Percentiles rank a stretch among this genome's conserved stretches.
Conservation (phyloP, 2,888 invertebrate genomes). For the Synergus gifuensis region DNA sequence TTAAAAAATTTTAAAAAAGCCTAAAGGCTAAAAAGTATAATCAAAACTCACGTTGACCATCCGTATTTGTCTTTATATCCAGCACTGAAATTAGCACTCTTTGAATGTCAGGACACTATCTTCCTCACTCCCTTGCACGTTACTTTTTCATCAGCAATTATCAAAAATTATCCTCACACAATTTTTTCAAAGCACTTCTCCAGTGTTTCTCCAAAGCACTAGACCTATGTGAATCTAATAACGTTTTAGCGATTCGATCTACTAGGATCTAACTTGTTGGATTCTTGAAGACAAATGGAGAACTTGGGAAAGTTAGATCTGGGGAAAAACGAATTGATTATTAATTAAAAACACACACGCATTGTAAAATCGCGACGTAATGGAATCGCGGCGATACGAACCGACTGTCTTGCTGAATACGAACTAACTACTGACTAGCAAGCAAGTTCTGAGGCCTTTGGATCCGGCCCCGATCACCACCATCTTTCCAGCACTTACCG, state of each 20-base stretch:
- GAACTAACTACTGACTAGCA: conserved; percentile 29
- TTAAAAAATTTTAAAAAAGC: neutral
- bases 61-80: conserved; percentile 22
- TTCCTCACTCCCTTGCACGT: neutral
- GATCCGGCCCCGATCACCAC: conserved; percentile 21
- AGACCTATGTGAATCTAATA: neutral
- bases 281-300: neutral
- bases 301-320: neutral
- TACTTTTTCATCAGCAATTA: neutral
- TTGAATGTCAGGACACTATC: neutral
- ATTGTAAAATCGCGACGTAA: neutral
- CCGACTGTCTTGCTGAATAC: conserved; percentile 24
- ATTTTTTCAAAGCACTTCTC: conserved; percentile 1
- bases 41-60: conserved; percentile 32
- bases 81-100: conserved; percentile 3
- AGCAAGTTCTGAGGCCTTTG: conserved; percentile 21
- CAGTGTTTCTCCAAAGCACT: neutral
- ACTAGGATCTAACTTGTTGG: neutral
- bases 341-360: conserved; percentile 5
- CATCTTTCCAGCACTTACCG: conserved; percentile 36
- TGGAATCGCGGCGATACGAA: conserved; percentile 10
- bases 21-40: neutral
- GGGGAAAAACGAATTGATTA: neutral
- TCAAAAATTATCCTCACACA: neutral
- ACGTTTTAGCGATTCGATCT: neutral